These are phyloP conservation scores for Chelidonichthys spinosus DNA, from an alignment of 2,797 vertebrate species.

Conservation along the genomic window DNA sequence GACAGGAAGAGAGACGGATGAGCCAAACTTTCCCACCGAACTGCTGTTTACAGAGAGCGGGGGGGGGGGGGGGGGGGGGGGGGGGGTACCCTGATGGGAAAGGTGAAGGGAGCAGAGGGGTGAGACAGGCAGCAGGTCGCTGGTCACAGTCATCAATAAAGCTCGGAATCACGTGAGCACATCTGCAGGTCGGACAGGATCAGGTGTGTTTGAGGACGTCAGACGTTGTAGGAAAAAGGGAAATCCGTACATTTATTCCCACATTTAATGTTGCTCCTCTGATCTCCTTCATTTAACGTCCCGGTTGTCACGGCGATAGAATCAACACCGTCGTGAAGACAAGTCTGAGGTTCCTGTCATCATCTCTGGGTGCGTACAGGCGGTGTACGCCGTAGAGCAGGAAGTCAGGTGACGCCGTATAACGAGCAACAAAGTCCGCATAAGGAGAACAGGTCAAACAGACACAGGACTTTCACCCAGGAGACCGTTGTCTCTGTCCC, in stretches of 20 bases:
- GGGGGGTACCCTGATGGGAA: background rate
- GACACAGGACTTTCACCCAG: background rate
- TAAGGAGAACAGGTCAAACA: background rate
- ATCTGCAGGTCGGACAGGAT: background rate
- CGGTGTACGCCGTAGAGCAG: no score
- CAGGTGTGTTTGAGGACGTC: background rate
- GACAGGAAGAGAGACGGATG: conserved; percentile 64
- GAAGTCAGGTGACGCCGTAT: no score
- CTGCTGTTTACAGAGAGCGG: conserved; percentile 57
- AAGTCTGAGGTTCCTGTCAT: no score
- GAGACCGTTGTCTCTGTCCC: no score
- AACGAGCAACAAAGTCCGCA: no score
- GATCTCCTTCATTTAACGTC: no score
- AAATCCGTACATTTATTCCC: no score
- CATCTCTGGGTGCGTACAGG: no score
- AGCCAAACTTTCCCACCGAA: conserved; percentile 62
- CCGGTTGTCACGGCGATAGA: no score
- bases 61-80: background rate
- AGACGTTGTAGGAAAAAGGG: no score
- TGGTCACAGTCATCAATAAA: conserved; percentile 25
- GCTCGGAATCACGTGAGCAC: conserved; percentile 22
- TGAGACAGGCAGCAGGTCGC: conserved; percentile 20
- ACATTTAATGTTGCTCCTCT: no score
- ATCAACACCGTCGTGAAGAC: no score
- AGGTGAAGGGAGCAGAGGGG: background rate